Conservation (phyloP, 1,140 invertebrate species). For the Neotoxoptera formosana region DNA sequence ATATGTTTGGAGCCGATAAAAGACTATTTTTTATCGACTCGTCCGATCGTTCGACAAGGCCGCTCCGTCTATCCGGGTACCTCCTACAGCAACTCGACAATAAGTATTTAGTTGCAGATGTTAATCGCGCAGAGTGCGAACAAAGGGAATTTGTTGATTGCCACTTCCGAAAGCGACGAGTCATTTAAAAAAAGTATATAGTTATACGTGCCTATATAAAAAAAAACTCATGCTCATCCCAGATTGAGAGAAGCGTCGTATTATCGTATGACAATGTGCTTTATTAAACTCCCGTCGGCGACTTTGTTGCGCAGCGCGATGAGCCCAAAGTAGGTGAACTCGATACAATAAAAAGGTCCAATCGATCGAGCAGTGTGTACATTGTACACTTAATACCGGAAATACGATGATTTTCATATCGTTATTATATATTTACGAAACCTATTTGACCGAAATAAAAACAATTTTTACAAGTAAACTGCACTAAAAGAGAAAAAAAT, state of each 20-base stretch:
- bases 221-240: background rate
- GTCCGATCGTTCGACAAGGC: slow-evolving; percentile 14
- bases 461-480: background rate
- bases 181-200: background rate
- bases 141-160: slow-evolving; percentile 45
- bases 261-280: background rate
- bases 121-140: background rate
- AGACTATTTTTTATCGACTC: background rate
- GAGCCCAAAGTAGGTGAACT: background rate
- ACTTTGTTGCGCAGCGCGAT: background rate
- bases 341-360: background rate
- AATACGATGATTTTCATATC: background rate
- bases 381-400: background rate
- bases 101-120: slow-evolving; percentile 35
- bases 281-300: background rate
- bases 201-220: background rate
- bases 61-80: slow-evolving; percentile 44
- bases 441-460: background rate
- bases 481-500: background rate
- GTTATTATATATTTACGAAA: slow-evolving; percentile 10
- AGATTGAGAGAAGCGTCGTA: background rate
- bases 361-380: background rate
- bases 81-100: slow-evolving; percentile 48
- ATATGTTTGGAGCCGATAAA: slow-evolving; percentile 12
- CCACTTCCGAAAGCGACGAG: slow-evolving; percentile 52